Evolutionary conservation across 2,888 invertebrate genomes (phyloP).

Genomic region (Melanostoma scalare): DNA sequence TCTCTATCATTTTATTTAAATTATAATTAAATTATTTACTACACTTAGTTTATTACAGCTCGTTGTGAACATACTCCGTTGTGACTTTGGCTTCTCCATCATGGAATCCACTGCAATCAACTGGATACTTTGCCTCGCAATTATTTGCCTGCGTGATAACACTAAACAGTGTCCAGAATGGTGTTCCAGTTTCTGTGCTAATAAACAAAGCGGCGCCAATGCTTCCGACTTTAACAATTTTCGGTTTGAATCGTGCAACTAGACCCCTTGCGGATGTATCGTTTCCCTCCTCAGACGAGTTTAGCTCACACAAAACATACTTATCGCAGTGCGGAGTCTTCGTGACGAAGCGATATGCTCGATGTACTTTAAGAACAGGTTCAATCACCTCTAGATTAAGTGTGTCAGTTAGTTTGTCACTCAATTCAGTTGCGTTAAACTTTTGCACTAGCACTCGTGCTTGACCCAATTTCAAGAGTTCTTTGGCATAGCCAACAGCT

Average conservation of each 20-base stretch:
- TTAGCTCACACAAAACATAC: constrained; percentile 90
- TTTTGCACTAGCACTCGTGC: constrained; percentile 86
- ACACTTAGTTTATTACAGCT: constrained; percentile 84
- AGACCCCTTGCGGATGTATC: constrained; percentile 82
- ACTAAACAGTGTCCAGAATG: constrained; percentile 91
- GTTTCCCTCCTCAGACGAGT: constrained; percentile 84
- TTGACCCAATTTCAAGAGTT: constrained; percentile 88
- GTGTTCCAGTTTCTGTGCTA: constrained; percentile 88
- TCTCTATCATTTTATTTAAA: too few relatives aligned
- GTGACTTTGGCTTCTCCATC: constrained; percentile 91
- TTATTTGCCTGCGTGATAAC: constrained; percentile 88
- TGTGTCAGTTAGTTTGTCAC: constrained; percentile 89
- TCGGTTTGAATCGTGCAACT: constrained; percentile 87
- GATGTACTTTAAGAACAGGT: constrained; percentile 90
- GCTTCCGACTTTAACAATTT: constrained; percentile 89
- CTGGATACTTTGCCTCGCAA: constrained; percentile 86
- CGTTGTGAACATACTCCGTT: constrained; percentile 91
- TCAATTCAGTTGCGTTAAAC: constrained; percentile 88
- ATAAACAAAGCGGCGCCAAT: constrained; percentile 90
- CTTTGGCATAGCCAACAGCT: constrained; percentile 88
- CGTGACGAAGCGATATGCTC: constrained; percentile 89
- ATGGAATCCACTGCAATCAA: constrained; percentile 90
- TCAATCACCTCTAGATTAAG: constrained; percentile 90
- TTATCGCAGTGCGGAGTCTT: constrained; percentile 88
- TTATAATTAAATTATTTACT: too few relatives aligned